Evolutionary conservation across 2,888 invertebrate species (phyloP).

Genomic region (Callinectes sapidus): DNA sequence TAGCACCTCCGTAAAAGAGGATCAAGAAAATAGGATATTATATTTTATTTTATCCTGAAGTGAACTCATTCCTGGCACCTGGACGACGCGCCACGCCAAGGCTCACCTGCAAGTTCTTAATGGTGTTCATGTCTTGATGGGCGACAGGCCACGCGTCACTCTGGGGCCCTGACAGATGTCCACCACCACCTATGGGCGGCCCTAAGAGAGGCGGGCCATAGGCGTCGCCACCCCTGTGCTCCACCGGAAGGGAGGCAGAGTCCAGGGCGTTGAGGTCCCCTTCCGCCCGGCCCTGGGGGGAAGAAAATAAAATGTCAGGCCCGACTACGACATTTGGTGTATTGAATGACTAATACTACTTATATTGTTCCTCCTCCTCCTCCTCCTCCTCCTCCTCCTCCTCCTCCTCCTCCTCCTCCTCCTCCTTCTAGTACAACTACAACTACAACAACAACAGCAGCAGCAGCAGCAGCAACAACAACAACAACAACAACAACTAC

Average conservation of each 20-base stretch:
- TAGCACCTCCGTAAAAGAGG: neutral
- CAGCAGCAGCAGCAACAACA: no score
- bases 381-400: no score
- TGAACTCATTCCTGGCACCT: no score
- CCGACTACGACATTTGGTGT: neutral
- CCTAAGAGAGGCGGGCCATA: slow-evolving; percentile 47
- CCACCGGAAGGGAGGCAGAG: slow-evolving; percentile 73
- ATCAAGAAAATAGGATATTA: neutral
- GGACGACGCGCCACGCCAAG: no score
- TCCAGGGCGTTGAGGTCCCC: slow-evolving; percentile 69
- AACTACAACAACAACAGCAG: neutral
- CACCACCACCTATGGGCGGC: slow-evolving; percentile 2
- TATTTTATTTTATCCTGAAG: neutral
- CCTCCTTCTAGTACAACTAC: neutral
- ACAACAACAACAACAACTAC: no score
- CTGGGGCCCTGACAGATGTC: slow-evolving; percentile 42
- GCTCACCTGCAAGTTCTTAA: slow-evolving; percentile 83
- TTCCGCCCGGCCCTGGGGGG: slow-evolving; percentile 61
- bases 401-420: no score
- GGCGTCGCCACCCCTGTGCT: slow-evolving; percentile 71
- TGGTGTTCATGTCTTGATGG: slow-evolving; percentile 92
- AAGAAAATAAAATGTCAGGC: neutral
- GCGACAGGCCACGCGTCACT: slow-evolving; percentile 91
- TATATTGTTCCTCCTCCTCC: no score
- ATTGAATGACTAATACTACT: neutral